Percentiles rank a stretch among this genome's conserved stretches.
Conservation (phyloP, 2,797 vertebrate genomes). For the Tokudaia tokunoshimensis region DNA sequence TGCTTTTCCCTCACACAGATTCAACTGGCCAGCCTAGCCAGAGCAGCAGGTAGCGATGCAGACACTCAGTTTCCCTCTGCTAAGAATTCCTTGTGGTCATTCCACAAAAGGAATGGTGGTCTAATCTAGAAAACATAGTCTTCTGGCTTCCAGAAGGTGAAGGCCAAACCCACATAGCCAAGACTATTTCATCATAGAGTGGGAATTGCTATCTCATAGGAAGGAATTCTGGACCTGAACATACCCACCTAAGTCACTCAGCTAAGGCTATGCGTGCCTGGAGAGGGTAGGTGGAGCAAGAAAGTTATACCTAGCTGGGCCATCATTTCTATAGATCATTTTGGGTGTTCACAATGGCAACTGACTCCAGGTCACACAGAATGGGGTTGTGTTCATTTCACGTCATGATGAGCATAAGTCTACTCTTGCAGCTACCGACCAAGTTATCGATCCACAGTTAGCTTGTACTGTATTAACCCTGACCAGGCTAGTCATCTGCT, state of each 20-base stretch:
- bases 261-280: not conserved
- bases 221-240: not conserved
- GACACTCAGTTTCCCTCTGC: not conserved
- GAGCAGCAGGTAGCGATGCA: not conserved
- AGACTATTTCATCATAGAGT: not conserved
- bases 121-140: not conserved
- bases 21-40: not conserved
- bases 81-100: not conserved
- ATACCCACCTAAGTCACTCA: not conserved
- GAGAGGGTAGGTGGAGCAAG: not conserved
- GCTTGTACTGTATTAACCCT: not conserved
- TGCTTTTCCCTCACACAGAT: not conserved
- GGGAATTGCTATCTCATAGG: not conserved
- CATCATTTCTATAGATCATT: rapidly evolving
- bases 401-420: rapidly evolving
- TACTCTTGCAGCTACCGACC: rapidly evolving
- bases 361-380: not conserved
- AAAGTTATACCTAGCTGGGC: not conserved
- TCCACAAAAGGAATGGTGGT: not conserved
- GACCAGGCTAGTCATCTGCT: not conserved
- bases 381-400: no score
- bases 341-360: not conserved
- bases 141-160: not conserved
- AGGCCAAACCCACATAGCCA: not conserved
- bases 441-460: rapidly evolving